Conservation (phyloP, 2,888 invertebrate species). For the Isoperla grammatica region DNA sequence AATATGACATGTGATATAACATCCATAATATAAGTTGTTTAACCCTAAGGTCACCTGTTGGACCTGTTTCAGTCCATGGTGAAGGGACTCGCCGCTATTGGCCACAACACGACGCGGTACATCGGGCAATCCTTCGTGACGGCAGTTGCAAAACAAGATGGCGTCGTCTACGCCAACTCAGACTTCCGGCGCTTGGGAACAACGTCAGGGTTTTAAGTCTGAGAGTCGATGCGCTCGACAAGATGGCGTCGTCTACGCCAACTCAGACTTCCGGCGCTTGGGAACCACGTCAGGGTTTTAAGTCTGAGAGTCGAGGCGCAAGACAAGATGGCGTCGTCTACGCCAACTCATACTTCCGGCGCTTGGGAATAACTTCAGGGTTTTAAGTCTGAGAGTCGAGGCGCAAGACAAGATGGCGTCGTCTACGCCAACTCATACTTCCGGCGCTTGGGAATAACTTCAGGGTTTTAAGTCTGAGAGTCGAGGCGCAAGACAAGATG, state of each 20-base stretch:
- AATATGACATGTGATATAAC: too few relatives aligned
- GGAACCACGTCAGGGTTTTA: constrained; percentile 43
- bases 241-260: constrained; percentile 41
- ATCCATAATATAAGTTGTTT: too few relatives aligned
- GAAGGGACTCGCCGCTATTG: constrained; percentile 45
- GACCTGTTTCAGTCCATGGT: constrained; percentile 47
- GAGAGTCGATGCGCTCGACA: constrained; percentile 29
- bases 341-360: constrained; percentile 45
- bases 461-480: too few relatives aligned
- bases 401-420: constrained; percentile 47
- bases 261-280: constrained; percentile 46
- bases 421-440: constrained; percentile 54
- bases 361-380: constrained; percentile 44
- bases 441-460: constrained; percentile 47
- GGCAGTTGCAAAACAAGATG: constrained; percentile 42
- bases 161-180: constrained; percentile 42
- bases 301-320: constrained; percentile 28
- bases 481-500: constrained; percentile 32
- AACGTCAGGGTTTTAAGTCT: constrained; percentile 39
- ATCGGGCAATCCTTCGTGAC: constrained; percentile 57
- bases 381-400: constrained; percentile 32
- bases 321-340: constrained; percentile 41
- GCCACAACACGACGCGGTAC: constrained; percentile 48
- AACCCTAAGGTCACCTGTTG: too few relatives aligned
- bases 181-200: constrained; percentile 48